Evolutionary conservation across 2,888 invertebrate species (phyloP), one percentile per base, ranked within the genome.

Genomic region (Drosophila sordidapex): DNA sequence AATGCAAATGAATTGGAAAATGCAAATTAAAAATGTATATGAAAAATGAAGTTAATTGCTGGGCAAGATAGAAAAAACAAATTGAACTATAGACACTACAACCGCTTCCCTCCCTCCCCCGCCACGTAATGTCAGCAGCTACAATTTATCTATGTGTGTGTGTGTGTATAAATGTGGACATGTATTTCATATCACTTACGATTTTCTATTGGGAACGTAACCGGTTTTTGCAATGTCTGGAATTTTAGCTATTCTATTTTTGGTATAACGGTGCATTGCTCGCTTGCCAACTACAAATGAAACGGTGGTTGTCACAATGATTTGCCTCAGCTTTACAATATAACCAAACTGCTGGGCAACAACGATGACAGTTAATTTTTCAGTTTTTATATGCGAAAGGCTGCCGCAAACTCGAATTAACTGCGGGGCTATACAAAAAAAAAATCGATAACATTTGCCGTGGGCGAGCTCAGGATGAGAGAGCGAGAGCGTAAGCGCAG

Each of bases 381-480:
- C 27, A 25, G 33, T 36, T 68, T 56, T 56, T 48, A 21, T 40
- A 52, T 61, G 53, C 59, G 48, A 36, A 46, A 25, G 63, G 65
- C 72, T 65, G 59, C 57, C 62, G 49, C 70, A 60, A 58, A 73
- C 61, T 57, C 58, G 67, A 40, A 35, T 65, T 71, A 65, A 81
- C 78, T 86, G 81, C 78, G 60, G 68, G 53, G 67, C 70, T 71
- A 65, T 62, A 68, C 56, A 64, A 46, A 25, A 46, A 25, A 25
- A 87, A 84, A 84, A 84, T 84, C 83, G 74, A 84, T 84, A 79
- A 82, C 67, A 71, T 65, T 82, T 72, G 49, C 69, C 68, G 69
- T 75, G 60, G 70, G 67, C 67, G 67, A 63, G 74, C 66, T 64
- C 54, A 69, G 64, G 61, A 64, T 67, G 48, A 66, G 65, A 52